Evolutionary conservation across 2,888 invertebrate species (phyloP), one percentile per base, ranked within the genome.

Genomic region (Eucriotettix oculatus): DNA sequence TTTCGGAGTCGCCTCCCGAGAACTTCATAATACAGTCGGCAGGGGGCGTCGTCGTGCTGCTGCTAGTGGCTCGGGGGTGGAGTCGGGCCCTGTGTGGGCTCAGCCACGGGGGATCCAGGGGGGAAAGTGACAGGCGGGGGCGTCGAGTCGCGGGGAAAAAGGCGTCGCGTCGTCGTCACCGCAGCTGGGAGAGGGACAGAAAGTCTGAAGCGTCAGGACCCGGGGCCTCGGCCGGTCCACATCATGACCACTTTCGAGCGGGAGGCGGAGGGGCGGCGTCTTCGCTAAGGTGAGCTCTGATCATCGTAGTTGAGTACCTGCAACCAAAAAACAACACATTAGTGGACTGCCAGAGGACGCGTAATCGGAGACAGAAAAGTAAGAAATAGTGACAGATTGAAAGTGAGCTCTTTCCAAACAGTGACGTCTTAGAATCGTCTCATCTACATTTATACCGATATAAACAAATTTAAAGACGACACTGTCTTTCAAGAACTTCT

Each of bases 1-100:
- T 65, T 61, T 68, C 69, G 56, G 68, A 67, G 64, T 69, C 68
- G 52, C 56, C 61, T 63, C 68, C 68, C 63, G 68, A 64, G 66
- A 66, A 68, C 67, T 69, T 69, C 70, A 70, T 70, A 58, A 58
- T 62, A 58, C 61, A 40, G 62, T 57, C 52, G 60, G 62, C 57
- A 52, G 53, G 57, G 55, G 61, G 58, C 57, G 56, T 41, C 43
- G 52, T 58, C 55, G 55, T 40, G 41, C 42, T 42, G 55, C 40
- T 42, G 55, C 56, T 42, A 16, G 40, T 16, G 53, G 43, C 41
- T 42, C 56, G n/a, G 63, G 57, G 58, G 16, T 66, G 61, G 48
- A 63, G 64, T 56, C 52, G 52, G 54, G 64, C 65, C 70, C 56
- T 75, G 74, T 62, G 54, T 17, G 63, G 61, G 57, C 60, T 59